Evolutionary conservation across 2,113 vertebrate species (phyloP).

Genomic region (Gnathonemus longibarbis): DNA sequence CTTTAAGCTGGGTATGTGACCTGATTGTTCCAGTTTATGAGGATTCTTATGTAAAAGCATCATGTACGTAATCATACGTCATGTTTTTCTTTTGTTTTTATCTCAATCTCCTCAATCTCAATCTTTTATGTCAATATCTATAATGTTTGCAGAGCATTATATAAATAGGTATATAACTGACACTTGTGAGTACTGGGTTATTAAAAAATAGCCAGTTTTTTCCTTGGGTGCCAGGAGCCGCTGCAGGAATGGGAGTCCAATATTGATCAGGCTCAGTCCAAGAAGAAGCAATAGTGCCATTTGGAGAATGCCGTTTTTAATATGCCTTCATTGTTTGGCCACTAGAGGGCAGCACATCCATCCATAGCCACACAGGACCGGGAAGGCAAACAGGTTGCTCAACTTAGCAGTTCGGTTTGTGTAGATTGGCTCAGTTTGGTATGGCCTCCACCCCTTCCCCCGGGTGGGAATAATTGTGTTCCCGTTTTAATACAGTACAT

Average conservation of each 20-base stretch:
- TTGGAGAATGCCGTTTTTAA: slow-evolving; percentile 47
- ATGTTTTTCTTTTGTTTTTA: not conserved
- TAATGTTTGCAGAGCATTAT: not conserved
- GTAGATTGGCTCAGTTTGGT: not conserved
- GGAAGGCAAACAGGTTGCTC: slow-evolving; percentile 1
- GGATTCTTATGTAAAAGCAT: not conserved
- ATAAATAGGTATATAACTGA: not conserved
- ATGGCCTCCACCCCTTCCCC: not conserved
- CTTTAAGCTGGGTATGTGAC: too few relatives aligned
- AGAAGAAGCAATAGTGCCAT: slow-evolving; percentile 69
- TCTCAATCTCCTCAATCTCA: not conserved
- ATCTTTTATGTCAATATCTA: too few relatives aligned
- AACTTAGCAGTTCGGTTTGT: not conserved
- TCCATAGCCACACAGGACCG: not conserved
- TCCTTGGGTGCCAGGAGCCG: slow-evolving; percentile 52
- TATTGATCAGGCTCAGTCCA: slow-evolving; percentile 63
- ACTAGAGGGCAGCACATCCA: not conserved
- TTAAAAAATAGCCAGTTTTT: slow-evolving; percentile 68
- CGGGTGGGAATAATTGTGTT: not conserved
- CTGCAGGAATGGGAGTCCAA: slow-evolving; percentile 51
- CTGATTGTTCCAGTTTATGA: not conserved
- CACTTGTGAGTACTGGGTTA: not conserved
- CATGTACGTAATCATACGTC: not conserved
- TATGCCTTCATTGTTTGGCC: not conserved
- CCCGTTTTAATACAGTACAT: not conserved